phyloP scores from a whole-genome alignment of 2,888 invertebrate species.

The Cartodere bifasciata region DNA sequence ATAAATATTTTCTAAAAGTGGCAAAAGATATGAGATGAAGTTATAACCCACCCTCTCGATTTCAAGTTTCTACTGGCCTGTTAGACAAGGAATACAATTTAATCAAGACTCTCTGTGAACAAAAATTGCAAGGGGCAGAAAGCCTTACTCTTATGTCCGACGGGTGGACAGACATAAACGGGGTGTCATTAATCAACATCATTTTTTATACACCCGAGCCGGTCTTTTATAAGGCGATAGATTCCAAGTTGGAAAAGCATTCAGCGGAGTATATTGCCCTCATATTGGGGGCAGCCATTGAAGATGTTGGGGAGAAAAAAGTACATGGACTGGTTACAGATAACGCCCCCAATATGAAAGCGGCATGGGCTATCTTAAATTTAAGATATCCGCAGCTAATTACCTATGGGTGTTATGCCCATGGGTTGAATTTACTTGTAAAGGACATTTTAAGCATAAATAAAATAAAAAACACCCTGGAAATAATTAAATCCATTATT shows the following conservation, averaged over 20 bases:
- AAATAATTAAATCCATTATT: background rate
- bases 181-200: conserved; percentile 6
- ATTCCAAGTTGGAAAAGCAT: conserved; percentile 5
- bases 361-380: conserved; percentile 7
- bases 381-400: conserved; percentile 8
- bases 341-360: conserved; percentile 9
- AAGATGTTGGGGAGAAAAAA: conserved; percentile 5
- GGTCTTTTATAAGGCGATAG: conserved; percentile 6
- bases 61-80: too few relatives aligned
- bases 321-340: conserved; percentile 8
- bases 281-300: conserved; percentile 4
- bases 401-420: conserved; percentile 10
- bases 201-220: conserved; percentile 4
- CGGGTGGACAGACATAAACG: conserved; percentile 8
- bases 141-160: conserved; percentile 1
- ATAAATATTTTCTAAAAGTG: too few relatives aligned
- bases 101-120: too few relatives aligned
- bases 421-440: conserved; percentile 6
- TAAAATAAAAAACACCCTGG: too few relatives aligned
- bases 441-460: conserved; percentile 8
- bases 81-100: too few relatives aligned
- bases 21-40: too few relatives aligned
- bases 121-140: too few relatives aligned
- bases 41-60: too few relatives aligned
- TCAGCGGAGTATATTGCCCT: conserved; percentile 8